Evolutionary conservation across 2,113 vertebrate species (phyloP).

Genomic region (Centropus unirufus): DNA sequence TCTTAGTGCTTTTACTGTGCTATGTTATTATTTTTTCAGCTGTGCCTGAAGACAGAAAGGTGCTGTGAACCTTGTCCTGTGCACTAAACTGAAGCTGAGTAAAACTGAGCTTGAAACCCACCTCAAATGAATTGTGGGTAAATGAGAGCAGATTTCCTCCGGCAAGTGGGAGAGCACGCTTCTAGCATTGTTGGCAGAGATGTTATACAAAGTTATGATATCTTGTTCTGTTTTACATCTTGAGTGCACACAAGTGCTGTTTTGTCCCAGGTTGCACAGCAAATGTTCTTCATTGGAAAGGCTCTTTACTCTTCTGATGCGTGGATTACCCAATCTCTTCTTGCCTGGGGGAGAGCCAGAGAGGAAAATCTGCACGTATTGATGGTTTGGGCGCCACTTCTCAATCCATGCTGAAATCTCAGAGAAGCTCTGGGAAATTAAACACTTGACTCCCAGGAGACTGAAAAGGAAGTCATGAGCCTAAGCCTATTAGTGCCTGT

Average conservation of each 20-base stretch:
- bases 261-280: background rate
- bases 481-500: slow-evolving; percentile 41
- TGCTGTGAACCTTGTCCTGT: background rate
- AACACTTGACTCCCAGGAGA: background rate
- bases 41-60: background rate
- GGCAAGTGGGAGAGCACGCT: background rate
- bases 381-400: background rate
- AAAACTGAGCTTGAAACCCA: background rate
- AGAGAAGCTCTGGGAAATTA: background rate
- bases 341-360: background rate
- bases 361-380: background rate
- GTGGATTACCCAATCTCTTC: background rate
- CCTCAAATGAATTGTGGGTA: background rate
- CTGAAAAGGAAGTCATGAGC: slow-evolving; percentile 24
- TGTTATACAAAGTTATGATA: background rate
- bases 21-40: background rate
- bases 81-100: background rate
- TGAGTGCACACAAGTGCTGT: background rate
- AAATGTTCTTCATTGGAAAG: background rate
- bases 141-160: background rate
- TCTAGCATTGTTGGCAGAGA: background rate
- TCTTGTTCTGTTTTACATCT: background rate
- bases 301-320: background rate
- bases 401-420: background rate
- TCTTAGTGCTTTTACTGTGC: background rate